These are phyloP conservation scores for Camponotus vicinus DNA, from an alignment of 1,140 invertebrate genomes.

Conservation along the genomic window DNA sequence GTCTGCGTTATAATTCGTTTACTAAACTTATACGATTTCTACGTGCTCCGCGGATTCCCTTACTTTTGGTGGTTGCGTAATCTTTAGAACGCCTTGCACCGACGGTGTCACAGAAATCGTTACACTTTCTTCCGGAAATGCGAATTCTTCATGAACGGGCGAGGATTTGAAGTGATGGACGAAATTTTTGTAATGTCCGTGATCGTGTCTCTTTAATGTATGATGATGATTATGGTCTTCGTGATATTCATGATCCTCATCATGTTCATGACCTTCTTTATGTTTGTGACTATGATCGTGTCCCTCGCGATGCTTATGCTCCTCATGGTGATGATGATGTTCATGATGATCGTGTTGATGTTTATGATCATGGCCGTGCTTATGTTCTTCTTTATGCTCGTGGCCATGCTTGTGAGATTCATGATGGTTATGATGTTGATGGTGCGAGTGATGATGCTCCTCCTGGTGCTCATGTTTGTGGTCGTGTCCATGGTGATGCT, in stretches of 20 bases:
- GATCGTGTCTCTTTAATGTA: slow-evolving; percentile 62
- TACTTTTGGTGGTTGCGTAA: slow-evolving; percentile 49
- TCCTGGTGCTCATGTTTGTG: slow-evolving; percentile 59
- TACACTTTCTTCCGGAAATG: slow-evolving; percentile 74
- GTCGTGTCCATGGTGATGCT: slow-evolving; percentile 69
- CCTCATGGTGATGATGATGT: slow-evolving; percentile 76
- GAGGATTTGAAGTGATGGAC: slow-evolving; percentile 76
- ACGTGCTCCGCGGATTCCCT: neutral
- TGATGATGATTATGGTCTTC: slow-evolving; percentile 68
- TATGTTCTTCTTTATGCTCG: slow-evolving; percentile 77
- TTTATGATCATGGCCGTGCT: slow-evolving; percentile 78
- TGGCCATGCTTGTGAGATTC: slow-evolving; percentile 78
- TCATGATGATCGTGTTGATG: slow-evolving; percentile 79
- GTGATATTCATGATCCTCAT: slow-evolving; percentile 72
- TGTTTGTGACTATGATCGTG: slow-evolving; percentile 78
- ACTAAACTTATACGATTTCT: slow-evolving; percentile 22
- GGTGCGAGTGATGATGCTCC: slow-evolving; percentile 75
- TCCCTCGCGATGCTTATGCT: slow-evolving; percentile 75
- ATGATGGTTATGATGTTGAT: slow-evolving; percentile 78
- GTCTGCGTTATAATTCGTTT: neutral
- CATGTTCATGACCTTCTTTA: slow-evolving; percentile 76
- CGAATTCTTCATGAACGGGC: slow-evolving; percentile 77
- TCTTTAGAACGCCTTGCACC: slow-evolving; percentile 55
- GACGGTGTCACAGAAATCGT: slow-evolving; percentile 46
- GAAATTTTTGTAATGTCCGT: slow-evolving; percentile 71